Base-by-base conservation (phyloP, 1,140 invertebrate species). In the Drosophila athabasca region DNA sequence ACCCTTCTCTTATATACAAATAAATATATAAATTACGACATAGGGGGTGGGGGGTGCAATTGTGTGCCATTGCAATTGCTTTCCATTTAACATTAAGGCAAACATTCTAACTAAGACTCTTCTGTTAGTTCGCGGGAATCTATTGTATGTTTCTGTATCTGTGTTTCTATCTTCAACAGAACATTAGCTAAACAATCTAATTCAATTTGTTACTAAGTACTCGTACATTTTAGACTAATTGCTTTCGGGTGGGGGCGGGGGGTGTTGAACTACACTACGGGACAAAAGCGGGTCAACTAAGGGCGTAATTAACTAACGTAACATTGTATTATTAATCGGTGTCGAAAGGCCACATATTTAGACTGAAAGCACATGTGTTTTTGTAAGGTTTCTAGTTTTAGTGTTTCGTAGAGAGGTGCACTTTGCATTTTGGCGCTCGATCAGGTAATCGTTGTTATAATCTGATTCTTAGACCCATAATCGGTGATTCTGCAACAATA, bases 401-500 rank as follows among this genome's bases (percentile, higher is more conserved):
- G 43, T 54, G 62, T 66, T 24, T 46, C 61, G 61, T 22, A 50
- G 31, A 48, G 50, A 39, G 35, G 11, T 8, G 35, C 29, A 8
- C 8, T 31, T 78, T 69, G 50, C 80, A 71, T 43, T 55, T 78
- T 83, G 49, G 61, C 67, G 64, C 62, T 79, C 53, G 62, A 90
- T 91, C 90, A 91, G 66, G 90, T 88, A 81, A 91, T 91, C 52
- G 90, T 81, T 59, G 92, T 92, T 90, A 93, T 85, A 93, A 92
- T 85, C 91, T 93, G 92, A 92, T 93, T 89, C 92, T 92, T 92
- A 93, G 90, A 82, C 92, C 92, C 90, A 90, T 92, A 84, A 93
- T 92, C 90, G 92, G 92, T 79, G 90, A 92, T 91, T 92, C 92
- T 93, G 89, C 5, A 85, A 82, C 51, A 55, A 57, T 3, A 66